Conservation (phyloP, 37 sponge, comb jelly and placozoan genomes). For the Halichondria panicea region DNA sequence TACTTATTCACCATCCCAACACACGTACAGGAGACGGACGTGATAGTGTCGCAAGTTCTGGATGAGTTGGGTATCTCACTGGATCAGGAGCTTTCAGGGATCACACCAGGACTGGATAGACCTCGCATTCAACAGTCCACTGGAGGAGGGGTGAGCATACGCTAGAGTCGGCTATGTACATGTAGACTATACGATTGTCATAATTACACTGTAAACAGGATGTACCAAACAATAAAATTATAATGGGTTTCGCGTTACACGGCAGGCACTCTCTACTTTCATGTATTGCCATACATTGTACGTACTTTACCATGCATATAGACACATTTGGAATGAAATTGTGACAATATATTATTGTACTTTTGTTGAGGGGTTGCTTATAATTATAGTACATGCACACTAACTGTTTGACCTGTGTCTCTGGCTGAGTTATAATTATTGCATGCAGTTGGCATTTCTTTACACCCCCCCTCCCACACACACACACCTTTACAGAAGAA, state of each 20-base stretch:
- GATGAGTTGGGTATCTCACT: slow-evolving; percentile 89
- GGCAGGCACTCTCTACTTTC: too few relatives aligned
- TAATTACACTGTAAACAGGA: too few relatives aligned
- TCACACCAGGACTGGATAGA: slow-evolving; percentile 71
- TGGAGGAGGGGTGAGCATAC: not conserved
- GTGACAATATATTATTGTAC: too few relatives aligned
- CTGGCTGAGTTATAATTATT: not conserved
- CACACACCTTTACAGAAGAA: slow-evolving; percentile 42
- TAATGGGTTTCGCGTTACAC: too few relatives aligned
- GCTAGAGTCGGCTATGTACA: not conserved
- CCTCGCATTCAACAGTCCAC: slow-evolving; percentile 25
- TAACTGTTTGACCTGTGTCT: not conserved
- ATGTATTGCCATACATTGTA: too few relatives aligned
- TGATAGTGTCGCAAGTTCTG: slow-evolving; percentile 80
- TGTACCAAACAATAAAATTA: too few relatives aligned
- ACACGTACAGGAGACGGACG: slow-evolving; percentile 76
- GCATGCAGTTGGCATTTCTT: not conserved
- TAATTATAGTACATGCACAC: too few relatives aligned
- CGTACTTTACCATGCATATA: too few relatives aligned
- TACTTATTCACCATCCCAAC: too few relatives aligned
- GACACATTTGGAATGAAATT: too few relatives aligned
- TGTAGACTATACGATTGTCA: not conserved
- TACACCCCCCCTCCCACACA: not conserved
- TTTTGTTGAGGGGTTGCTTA: too few relatives aligned
- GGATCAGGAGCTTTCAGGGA: slow-evolving; percentile 73